Evolutionary conservation across 2,888 invertebrate species (phyloP), one percentile per base, ranked within the genome.

Genomic region (Belgica antarctica): DNA sequence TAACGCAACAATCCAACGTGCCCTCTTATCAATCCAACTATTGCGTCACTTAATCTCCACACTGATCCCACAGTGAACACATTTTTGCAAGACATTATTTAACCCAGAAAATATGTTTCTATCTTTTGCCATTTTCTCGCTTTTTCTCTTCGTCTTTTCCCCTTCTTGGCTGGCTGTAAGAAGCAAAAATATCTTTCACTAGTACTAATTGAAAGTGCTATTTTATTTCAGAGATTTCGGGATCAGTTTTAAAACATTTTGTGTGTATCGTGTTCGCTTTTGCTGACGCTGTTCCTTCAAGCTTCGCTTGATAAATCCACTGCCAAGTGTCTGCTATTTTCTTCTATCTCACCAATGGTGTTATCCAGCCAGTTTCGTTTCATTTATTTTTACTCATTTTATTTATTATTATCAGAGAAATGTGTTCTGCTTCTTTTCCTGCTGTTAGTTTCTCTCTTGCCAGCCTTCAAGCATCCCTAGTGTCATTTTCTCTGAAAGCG

Each of bases 131-230:
- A 59, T 59, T 27, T 59, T 25, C 46, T 31, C 12, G 34, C 46
- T n/a, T 46, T 46, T 46, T 46, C 12, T 15, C 27, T 10, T 27
- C 22, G 25, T 1, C 52, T n/a, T n/a, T n/a, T n/a, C n/a, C n/a
- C n/a, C n/a, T n/a, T n/a, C 41, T 4, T 41, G 41, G 15, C 41
- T 41, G 3, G 31, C 31, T 2, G 15, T 12, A 12, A 41, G 41
- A 5, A 41, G 31, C 41, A 41, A 15, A 59, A 52, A 27, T 59
- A 27, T 59, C 27, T 59, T 22, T 59, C 22, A 22, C 59, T 24
- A n/a, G n/a, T n/a, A 59, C 59, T 59, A 59, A 59, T 59, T 59
- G 59, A 59, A 59, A 59, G 59, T 59, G 59, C 59, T 59, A 59
- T 59, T 59, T 59, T 59, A 59, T 59, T 59, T 59, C 27, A 59